Evolutionary conservation across 2,797 vertebrate genomes (phyloP).

Genomic region (Malacoctenus gilli): DNA sequence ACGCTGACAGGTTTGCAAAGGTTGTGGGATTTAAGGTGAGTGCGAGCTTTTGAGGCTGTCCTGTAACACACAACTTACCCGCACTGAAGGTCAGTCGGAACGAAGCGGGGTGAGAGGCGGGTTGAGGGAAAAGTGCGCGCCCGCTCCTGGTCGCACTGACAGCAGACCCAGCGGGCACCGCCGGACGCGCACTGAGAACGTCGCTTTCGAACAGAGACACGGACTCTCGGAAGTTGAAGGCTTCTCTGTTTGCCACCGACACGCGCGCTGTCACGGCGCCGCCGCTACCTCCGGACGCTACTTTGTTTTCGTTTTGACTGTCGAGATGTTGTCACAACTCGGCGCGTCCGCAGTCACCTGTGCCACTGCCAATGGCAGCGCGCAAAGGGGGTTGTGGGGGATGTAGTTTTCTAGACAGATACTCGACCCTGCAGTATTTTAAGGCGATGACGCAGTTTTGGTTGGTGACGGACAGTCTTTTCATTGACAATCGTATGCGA

Average conservation of each 20-base stretch:
- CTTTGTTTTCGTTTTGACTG: slow-evolving; percentile 78
- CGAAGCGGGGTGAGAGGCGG: slow-evolving; percentile 59
- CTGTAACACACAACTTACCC: slow-evolving; percentile 78
- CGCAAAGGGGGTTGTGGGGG: slow-evolving; percentile 58
- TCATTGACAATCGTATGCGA: too few relatives aligned
- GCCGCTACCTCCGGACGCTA: slow-evolving; percentile 40
- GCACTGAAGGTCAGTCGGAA: slow-evolving; percentile 84
- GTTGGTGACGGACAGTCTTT: slow-evolving; percentile 32
- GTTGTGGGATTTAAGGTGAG: slow-evolving; percentile 1
- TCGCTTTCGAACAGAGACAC: neutral
- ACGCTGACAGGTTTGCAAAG: neutral
- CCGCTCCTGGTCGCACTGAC: slow-evolving; percentile 35
- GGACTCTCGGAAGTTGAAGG: neutral
- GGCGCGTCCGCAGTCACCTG: slow-evolving; percentile 80
- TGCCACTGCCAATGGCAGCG: slow-evolving; percentile 74
- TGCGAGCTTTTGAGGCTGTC: slow-evolving; percentile 14
- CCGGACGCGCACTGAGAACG: too few relatives aligned
- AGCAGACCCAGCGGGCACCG: slow-evolving; percentile 1
- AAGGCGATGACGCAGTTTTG: slow-evolving; percentile 43
- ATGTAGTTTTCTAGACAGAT: slow-evolving; percentile 64
- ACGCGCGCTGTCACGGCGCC: slow-evolving; percentile 15
- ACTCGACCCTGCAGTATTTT: slow-evolving; percentile 46
- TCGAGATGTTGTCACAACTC: slow-evolving; percentile 73
- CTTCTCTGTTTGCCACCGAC: slow-evolving; percentile 31
- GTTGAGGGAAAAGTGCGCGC: slow-evolving; percentile 63